phyloP scores from a whole-genome alignment of 2,888 invertebrate species.

The Rotaria macrura region DNA sequence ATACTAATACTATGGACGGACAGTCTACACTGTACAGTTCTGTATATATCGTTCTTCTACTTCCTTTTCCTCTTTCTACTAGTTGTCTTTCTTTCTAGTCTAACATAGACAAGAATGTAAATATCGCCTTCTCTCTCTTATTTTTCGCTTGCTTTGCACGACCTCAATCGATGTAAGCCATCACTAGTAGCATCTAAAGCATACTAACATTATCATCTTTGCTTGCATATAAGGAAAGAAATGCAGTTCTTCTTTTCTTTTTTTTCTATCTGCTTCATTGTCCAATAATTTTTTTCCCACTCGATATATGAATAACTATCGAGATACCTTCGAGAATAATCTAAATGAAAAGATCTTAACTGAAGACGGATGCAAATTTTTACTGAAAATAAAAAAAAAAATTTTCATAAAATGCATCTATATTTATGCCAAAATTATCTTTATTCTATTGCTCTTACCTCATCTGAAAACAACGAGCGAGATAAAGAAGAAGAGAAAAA shows the following conservation, averaged over 20 bases:
- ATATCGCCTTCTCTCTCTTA: not conserved
- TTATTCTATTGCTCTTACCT: not conserved
- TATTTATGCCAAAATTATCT: not conserved
- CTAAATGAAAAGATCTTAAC: too few relatives aligned
- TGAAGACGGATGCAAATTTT: too few relatives aligned
- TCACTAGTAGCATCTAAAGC: not conserved
- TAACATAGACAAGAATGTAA: conserved; percentile 8
- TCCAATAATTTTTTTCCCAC: not conserved
- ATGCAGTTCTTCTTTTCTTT: not conserved
- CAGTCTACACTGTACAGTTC: not conserved
- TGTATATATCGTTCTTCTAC: not conserved
- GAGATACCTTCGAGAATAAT: not conserved
- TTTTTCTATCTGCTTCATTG: not conserved
- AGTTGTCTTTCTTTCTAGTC: not conserved
- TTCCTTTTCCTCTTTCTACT: not conserved
- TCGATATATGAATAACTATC: not conserved
- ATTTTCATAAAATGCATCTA: not conserved
- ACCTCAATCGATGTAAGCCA: not conserved
- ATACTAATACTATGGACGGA: not conserved
- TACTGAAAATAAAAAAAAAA: too few relatives aligned
- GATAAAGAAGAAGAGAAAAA: not conserved
- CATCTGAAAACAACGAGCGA: not conserved
- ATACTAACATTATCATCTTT: not conserved
- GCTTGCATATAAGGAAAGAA: not conserved
- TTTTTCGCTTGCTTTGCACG: not conserved